Evolutionary conservation across 2,797 vertebrate genomes (phyloP).

Genomic region (Molossus molossus): DNA sequence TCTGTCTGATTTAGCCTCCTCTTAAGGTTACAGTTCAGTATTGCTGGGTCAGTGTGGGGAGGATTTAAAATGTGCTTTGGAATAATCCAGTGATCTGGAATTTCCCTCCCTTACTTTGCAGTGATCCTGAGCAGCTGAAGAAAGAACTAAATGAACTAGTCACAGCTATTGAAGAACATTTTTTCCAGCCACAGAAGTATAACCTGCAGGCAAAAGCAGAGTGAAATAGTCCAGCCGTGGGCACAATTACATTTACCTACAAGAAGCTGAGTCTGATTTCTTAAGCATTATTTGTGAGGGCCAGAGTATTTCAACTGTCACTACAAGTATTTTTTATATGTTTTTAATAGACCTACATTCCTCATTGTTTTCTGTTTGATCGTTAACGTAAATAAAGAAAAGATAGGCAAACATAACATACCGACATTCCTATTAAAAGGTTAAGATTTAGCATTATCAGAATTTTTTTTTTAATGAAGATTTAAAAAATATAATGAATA

Average conservation of each 20-base stretch:
- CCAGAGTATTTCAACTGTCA: slow-evolving; percentile 70
- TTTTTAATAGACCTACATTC: slow-evolving; percentile 57
- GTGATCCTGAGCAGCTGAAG: slow-evolving; percentile 94
- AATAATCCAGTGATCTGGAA: slow-evolving; percentile 65
- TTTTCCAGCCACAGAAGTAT: slow-evolving; percentile 97
- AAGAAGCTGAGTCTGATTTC: slow-evolving; percentile 52
- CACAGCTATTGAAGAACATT: slow-evolving; percentile 94
- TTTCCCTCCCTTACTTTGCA: slow-evolving; percentile 81
- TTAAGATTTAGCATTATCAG: slow-evolving; percentile 16
- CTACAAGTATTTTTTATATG: slow-evolving; percentile 70
- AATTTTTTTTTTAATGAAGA: not conserved
- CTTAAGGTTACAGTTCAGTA: not conserved
- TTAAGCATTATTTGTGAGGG: slow-evolving; percentile 73
- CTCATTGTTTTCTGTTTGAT: slow-evolving; percentile 62
- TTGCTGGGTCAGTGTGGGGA: not conserved
- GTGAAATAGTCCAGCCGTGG: slow-evolving; percentile 75
- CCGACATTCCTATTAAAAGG: slow-evolving; percentile 42
- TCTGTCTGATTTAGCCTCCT: not conserved
- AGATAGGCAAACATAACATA: slow-evolving; percentile 46
- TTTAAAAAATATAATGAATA: slow-evolving; percentile 43
- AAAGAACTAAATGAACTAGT: slow-evolving; percentile 95
- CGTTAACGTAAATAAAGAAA: slow-evolving; percentile 53
- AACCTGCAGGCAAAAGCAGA: slow-evolving; percentile 93
- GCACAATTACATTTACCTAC: not conserved
- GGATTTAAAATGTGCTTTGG: slow-evolving; percentile 25